A percentile compares a stretch with the other conserved stretches of the same genome.
These are phyloP conservation scores for Eupsilia transversa DNA, from an alignment of 2,888 invertebrate genomes.

Conservation along the genomic window DNA sequence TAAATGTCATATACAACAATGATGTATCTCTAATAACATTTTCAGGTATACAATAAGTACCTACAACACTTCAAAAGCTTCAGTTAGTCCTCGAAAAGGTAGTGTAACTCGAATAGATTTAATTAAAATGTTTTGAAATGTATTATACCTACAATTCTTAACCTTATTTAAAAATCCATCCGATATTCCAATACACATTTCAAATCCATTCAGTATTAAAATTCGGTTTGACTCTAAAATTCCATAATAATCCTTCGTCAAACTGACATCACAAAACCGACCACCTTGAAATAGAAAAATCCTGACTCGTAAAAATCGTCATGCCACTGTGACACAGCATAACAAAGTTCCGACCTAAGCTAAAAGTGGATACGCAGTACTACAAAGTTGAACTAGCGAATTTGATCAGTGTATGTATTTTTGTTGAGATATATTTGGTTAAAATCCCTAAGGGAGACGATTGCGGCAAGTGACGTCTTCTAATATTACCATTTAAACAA, in stretches of 20 bases:
- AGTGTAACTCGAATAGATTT: neutral
- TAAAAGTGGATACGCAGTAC: constrained; percentile 37
- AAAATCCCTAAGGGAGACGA: constrained; percentile 77
- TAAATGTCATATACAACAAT: neutral
- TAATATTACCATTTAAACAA: constrained; percentile 91
- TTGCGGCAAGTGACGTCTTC: constrained; percentile 87
- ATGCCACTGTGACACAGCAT: constrained; percentile 63
- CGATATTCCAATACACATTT: constrained; percentile 27
- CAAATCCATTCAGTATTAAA: constrained; percentile 51
- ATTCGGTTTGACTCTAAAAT: constrained; percentile 62
- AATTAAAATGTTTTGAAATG: neutral
- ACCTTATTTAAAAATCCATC: neutral
- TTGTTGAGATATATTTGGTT: constrained; percentile 77
- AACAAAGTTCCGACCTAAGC: constrained; percentile 21
- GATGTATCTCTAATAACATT: neutral
- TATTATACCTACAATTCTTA: neutral
- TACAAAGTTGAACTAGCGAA: constrained; percentile 52
- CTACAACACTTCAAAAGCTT: neutral
- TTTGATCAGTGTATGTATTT: constrained; percentile 55
- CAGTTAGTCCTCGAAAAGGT: neutral
- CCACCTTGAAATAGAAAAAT: constrained; percentile 78
- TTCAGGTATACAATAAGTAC: neutral
- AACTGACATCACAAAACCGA: constrained; percentile 67
- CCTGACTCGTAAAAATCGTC: constrained; percentile 72
- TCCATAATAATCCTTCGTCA: constrained; percentile 69